Evolutionary conservation across 2,888 invertebrate species (phyloP), one percentile per base, ranked within the genome.

Genomic region (Malacosoma neustria): DNA sequence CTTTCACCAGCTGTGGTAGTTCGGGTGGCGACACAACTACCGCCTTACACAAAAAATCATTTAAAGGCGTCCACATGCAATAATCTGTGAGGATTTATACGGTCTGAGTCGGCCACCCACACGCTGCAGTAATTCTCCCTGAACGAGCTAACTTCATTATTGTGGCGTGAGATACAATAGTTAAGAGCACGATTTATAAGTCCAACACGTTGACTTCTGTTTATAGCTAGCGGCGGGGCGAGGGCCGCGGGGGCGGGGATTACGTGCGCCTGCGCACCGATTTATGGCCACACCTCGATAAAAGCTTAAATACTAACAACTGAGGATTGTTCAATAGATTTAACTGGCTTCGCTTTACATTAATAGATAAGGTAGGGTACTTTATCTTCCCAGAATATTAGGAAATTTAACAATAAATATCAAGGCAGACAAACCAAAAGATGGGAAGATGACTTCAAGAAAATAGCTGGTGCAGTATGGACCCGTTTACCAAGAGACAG

Each of bases 61-160:
- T 70, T 66, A 68, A 73, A 61, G 57, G 60, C 65, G 69, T 77
- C 72, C 61, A 62, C 73, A 75, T 61, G 72, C 69, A 77, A 74
- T 77, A 79, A 80, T 74, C 75, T 74, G 71, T 72, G 53, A 67
- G 76, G 79, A 79, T 77, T 79, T 74, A 71, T 65, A 61, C 65
- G 61, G 51, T 65, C 69, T 70, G 63, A 67, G 52, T 55, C 61
- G 82, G 61, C 85, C 85, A 84, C 85, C 84, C 85, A 84, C 82
- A 77, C 75, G 79, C 81, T 69, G 61, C 64, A 67, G 77, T 85
- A 82, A 67, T 76, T 85, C 84, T 82, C 76, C 77, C 74, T 68
- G 73, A 82, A 81, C 77, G 82, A 84, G 81, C 82, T 76, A 82
- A 85, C 84, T 82, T 85, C 82, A 85, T 85, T 84, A 85, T 84